Conservation (phyloP, 2,113 vertebrate genomes). For the Pomatostomus ruficeps region DNA sequence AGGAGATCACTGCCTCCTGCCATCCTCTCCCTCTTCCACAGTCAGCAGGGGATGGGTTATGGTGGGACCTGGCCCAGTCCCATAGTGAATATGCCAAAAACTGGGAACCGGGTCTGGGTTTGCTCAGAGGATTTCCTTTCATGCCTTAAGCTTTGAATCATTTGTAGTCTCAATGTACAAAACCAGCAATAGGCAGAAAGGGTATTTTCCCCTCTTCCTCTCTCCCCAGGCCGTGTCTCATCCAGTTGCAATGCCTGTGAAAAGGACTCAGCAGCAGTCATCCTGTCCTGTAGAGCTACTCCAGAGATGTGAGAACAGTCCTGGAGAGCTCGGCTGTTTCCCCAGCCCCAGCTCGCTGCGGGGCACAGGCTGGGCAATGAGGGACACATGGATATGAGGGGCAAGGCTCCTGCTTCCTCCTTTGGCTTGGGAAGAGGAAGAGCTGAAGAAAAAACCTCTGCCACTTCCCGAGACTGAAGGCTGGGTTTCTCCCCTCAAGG, state of each 20-base stretch:
- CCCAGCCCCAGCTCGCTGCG: neutral
- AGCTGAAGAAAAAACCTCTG: neutral
- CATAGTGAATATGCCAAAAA: neutral
- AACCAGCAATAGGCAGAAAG: neutral
- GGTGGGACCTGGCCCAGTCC: neutral
- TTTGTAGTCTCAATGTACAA: neutral
- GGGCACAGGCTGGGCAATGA: neutral
- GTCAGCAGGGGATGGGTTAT: neutral
- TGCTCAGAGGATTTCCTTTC: neutral
- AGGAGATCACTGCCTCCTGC: neutral
- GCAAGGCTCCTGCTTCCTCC: neutral
- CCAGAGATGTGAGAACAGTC: neutral
- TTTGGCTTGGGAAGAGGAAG: neutral
- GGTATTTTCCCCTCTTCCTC: conserved; percentile 8
- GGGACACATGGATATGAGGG: neutral
- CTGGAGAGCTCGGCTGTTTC: neutral
- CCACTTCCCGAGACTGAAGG: neutral
- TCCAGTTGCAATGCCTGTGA: neutral
- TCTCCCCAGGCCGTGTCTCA: neutral
- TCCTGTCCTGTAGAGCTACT: neutral
- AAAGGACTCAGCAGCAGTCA: neutral
- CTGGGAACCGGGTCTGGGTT: neutral
- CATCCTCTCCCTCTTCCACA: neutral
- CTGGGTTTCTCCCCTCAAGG: neutral
- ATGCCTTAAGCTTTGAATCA: neutral